phyloP scores from a whole-genome alignment of 2,113 vertebrate genomes.

The Calyptomena viridis region DNA sequence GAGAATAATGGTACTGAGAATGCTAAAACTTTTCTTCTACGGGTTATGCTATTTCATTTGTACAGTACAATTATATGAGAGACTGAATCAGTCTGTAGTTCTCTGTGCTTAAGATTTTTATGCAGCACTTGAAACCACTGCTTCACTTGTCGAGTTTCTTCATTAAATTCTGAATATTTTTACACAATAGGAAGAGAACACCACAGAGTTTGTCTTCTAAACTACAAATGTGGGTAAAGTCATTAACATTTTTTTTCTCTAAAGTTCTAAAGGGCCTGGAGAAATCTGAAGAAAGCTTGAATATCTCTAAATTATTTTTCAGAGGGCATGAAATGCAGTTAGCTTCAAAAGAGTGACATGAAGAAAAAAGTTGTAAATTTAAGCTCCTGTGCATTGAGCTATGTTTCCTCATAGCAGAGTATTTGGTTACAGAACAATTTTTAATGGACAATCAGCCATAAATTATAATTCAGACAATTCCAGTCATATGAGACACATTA shows the following conservation, averaged over 20 bases:
- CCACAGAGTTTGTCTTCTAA: background rate
- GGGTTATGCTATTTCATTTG: background rate
- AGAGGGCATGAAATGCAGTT: background rate
- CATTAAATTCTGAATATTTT: conserved; percentile 38
- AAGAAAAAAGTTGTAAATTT: background rate
- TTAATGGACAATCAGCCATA: background rate
- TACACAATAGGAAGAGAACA: conserved; percentile 16
- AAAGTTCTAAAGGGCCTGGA: background rate
- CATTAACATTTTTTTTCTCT: background rate
- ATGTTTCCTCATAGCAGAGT: background rate
- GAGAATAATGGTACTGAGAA: background rate
- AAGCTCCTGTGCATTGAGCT: background rate
- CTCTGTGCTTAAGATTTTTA: conserved; percentile 12
- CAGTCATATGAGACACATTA: background rate
- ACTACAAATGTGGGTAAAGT: background rate
- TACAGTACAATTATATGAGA: background rate
- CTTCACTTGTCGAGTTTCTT: background rate
- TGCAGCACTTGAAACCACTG: background rate
- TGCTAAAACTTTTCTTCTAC: background rate
- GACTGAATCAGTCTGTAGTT: background rate
- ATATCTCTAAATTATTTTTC: background rate
- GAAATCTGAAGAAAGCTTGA: background rate
- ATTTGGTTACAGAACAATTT: background rate
- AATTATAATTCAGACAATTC: background rate
- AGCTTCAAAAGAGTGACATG: background rate